Evolutionary conservation across 2,797 vertebrate genomes (phyloP).

Genomic region (Xenopus petersii): DNA sequence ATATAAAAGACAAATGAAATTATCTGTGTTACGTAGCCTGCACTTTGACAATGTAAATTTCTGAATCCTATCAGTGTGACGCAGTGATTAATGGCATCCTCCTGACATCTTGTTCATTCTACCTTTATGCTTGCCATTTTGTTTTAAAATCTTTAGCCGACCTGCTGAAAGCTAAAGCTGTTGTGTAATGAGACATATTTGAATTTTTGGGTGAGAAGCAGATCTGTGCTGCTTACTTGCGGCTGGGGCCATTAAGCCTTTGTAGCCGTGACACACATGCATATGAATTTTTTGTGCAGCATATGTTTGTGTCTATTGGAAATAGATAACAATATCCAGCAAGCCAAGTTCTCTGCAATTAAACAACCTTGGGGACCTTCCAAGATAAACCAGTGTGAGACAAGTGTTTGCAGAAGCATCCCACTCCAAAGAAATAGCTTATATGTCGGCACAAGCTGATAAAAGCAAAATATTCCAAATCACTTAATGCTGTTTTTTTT

Average conservation of each 20-base stretch:
- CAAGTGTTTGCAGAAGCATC: conserved; percentile 13
- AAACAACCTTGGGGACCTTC: conserved; percentile 25
- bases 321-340: conserved; percentile 10
- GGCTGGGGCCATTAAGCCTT: conserved; percentile 2
- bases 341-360: conserved; percentile 15
- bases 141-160: no score
- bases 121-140: no score
- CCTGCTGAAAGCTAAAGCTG: no score
- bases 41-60: no score
- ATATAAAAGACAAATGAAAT: no score
- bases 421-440: conserved; percentile 1
- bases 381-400: conserved; percentile 25
- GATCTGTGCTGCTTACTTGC: no score
- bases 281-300: background rate
- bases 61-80: no score
- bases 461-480: conserved; percentile 11
- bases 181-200: no score
- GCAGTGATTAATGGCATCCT: no score
- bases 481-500: conserved; percentile 1
- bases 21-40: no score
- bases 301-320: conserved; percentile 6
- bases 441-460: background rate
- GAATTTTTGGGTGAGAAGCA: no score
- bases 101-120: no score
- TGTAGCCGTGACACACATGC: background rate